A percentile compares a stretch with the other conserved stretches of the same genome.
Evolutionary conservation across 2,797 vertebrate genomes (phyloP).

Genomic region (Halcyon badia): DNA sequence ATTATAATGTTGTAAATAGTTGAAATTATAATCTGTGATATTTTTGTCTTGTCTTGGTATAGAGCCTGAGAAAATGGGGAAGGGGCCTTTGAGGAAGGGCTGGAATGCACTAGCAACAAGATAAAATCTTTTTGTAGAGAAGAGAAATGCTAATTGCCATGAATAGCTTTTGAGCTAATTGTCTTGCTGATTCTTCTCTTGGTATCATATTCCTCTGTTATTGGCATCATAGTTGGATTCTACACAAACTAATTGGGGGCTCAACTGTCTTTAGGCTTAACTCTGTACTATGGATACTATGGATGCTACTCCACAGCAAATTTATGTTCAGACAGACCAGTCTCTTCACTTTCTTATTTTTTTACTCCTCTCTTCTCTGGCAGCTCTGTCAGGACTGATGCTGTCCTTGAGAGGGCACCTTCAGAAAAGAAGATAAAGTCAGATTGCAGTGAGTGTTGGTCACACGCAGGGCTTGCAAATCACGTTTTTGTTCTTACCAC

Average conservation of each 20-base stretch:
- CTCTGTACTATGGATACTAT: neutral
- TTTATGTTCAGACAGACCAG: neutral
- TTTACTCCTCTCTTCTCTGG: neutral
- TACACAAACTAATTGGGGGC: neutral
- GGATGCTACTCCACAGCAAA: neutral
- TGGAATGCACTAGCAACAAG: neutral
- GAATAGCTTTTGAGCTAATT: neutral
- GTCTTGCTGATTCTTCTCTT: neutral
- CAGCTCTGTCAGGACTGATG: neutral
- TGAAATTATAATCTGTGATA: neutral
- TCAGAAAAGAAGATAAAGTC: neutral
- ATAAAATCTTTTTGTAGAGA: neutral
- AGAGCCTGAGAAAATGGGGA: neutral
- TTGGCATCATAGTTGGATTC: neutral
- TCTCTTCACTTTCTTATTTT: neutral
- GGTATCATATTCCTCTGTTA: neutral
- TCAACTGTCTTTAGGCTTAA: neutral
- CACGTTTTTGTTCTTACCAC: neutral
- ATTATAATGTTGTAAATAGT: neutral
- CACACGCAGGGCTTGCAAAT: neutral
- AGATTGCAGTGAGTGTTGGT: neutral
- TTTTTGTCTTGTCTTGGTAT: neutral
- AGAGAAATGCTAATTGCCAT: neutral
- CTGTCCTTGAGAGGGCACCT: neutral
- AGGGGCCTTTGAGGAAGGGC: neutral